A percentile compares a stretch with the other conserved stretches of the same genome.
Evolutionary conservation across 1,140 invertebrate genomes (phyloP).

Genomic region (Pachyrhynchus sulphureomaculatus): DNA sequence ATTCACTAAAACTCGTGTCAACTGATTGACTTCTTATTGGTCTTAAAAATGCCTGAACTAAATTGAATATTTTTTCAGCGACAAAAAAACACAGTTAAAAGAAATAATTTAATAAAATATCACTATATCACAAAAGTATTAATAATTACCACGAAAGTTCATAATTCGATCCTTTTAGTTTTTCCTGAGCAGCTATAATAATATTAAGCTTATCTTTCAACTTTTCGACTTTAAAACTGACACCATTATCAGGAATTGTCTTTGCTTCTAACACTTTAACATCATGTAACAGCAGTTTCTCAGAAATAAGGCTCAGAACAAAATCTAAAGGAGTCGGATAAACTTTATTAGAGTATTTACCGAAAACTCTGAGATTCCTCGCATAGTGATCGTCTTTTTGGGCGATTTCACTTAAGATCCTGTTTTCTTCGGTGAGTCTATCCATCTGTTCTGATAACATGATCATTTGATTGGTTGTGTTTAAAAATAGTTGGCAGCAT

Average conservation of each 20-base stretch:
- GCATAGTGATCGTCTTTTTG: slow-evolving; percentile 4
- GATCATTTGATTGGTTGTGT: background rate
- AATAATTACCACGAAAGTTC: slow-evolving; percentile 11
- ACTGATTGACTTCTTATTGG: too few species aligned
- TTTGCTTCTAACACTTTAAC: slow-evolving; percentile 21
- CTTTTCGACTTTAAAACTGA: slow-evolving; percentile 32
- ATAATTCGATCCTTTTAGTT: slow-evolving; percentile 24
- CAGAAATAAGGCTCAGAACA: slow-evolving; percentile 14
- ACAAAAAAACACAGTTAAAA: too few species aligned
- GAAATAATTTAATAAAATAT: too few species aligned
- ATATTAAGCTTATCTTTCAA: slow-evolving; percentile 33
- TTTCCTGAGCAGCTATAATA: slow-evolving; percentile 25
- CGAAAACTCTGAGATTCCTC: slow-evolving; percentile 9
- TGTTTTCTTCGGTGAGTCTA: slow-evolving; percentile 9
- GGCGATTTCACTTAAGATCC: slow-evolving; percentile 5
- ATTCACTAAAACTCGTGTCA: too few species aligned
- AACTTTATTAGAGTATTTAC: slow-evolving; percentile 1
- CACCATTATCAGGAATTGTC: slow-evolving; percentile 23
- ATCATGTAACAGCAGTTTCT: slow-evolving; percentile 21
- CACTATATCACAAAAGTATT: too few species aligned
- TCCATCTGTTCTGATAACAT: background rate
- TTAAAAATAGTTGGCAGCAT: slow-evolving; percentile 12
- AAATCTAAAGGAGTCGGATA: slow-evolving; percentile 5
- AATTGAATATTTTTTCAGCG: too few species aligned
- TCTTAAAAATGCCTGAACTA: too few species aligned